Percentiles rank a stretch among this genome's conserved stretches.
phyloP scores from a whole-genome alignment of 2,797 vertebrate genomes.

The Hozukius guyotensis region DNA sequence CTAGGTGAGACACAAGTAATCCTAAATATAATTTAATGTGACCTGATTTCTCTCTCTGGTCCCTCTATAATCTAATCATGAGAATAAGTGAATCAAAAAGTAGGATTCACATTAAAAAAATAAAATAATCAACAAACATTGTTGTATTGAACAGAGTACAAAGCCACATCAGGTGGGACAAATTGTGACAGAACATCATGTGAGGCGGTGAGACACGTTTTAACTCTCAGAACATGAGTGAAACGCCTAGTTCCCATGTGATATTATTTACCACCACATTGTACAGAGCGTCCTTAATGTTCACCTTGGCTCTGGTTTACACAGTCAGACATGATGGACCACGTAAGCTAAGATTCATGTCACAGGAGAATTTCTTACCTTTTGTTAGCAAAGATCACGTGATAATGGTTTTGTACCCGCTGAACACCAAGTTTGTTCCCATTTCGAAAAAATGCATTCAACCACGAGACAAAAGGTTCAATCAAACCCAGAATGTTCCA shows the following conservation, averaged over 20 bases:
- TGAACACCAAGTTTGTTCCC: neutral
- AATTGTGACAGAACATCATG: neutral
- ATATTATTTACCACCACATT: constrained; percentile 17
- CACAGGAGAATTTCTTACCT: constrained; percentile 12
- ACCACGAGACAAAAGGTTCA: neutral
- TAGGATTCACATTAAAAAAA: neutral
- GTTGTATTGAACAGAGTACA: neutral
- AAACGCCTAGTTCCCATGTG: constrained; percentile 8
- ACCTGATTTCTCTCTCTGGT: neutral
- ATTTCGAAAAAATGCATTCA: constrained; percentile 9
- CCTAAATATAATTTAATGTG: neutral
- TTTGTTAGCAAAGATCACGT: constrained; percentile 16
- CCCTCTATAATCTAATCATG: neutral
- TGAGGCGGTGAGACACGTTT: neutral
- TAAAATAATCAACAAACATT: neutral
- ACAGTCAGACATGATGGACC: neutral
- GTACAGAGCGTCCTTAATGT: neutral
- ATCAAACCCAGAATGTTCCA: neutral
- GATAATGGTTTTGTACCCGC: constrained; percentile 12
- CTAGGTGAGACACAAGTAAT: neutral
- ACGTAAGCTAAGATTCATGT: neutral
- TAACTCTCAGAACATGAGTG: neutral
- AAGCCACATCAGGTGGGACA: neutral
- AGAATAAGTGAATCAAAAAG: neutral
- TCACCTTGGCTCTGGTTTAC: neutral